Conservation (phyloP, 2,113 vertebrate species). For the Candoia aspera region DNA sequence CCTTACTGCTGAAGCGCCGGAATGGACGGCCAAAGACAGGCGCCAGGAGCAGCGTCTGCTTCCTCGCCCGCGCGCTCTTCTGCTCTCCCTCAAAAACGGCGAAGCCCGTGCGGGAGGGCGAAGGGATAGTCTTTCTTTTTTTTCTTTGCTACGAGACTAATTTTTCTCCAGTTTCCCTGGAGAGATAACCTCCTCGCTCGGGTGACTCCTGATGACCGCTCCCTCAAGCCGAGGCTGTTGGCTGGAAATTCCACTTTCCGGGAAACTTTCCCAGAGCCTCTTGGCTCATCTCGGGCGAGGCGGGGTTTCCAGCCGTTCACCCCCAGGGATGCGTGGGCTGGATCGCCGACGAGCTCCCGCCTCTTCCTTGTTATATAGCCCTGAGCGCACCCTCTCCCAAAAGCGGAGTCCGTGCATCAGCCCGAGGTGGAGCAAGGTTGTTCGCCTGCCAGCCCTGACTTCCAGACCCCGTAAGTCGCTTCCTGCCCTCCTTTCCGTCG, state of each 20-base stretch:
- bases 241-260: not conserved
- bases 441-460: not conserved
- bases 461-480: constrained; percentile 40
- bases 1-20: not conserved
- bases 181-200: not conserved
- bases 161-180: not conserved
- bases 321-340: not conserved
- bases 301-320: not conserved
- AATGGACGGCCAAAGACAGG: not conserved
- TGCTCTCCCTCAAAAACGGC: not conserved
- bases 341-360: not conserved
- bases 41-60: not conserved
- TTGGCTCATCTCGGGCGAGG: not conserved
- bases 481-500: not conserved
- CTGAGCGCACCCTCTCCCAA: no score
- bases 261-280: not conserved
- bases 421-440: not conserved
- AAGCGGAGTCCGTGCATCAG: not conserved
- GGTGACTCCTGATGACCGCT: not conserved
- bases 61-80: not conserved
- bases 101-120: not conserved
- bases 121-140: no score
- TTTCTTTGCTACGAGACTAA: not conserved
- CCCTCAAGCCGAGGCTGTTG: not conserved
- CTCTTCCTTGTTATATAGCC: not conserved